Base-by-base conservation (phyloP, 2,797 vertebrate species). In the Sebastes taczanowskii region DNA sequence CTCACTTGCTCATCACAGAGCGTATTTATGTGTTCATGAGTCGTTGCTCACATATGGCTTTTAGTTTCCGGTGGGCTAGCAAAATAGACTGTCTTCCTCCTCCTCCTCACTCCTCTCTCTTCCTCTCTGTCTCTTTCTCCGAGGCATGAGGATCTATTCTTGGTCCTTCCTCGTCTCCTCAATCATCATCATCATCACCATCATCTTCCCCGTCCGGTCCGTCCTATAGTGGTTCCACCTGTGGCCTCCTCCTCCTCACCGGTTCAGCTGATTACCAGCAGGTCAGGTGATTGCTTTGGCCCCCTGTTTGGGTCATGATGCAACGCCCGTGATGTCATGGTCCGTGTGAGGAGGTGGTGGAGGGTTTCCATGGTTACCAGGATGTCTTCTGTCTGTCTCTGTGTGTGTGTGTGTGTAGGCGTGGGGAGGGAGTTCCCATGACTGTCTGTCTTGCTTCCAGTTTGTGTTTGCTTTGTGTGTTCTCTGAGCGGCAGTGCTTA, bases 331-430 rank as follows among this genome's bases (percentile, higher is more conserved):
- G 91, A 90, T 93, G 91, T 94, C 92, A 94, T 69, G 2, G 4
- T 82, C 74, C 2, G 3, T 82, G 72, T 56, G 68, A 53, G 80
- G 79, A 89, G 83, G 87, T 74, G 83, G 88, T 73, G 83, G 85
- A 71, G 76, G 78, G 93, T 95, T 95, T 90, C 95, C 92, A 95
- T 95, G 92, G 94, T 90, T 88, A 95, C 95, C 71, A 70, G 83
- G 78, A 85, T 88, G 82, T 89, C 86, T 74, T 72, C 56, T 58
- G 62, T 74, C 8, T 78, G 49, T 77, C 6, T 64, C 10, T 2
- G 58, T 70, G 56, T 78, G 7, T 60, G 74, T 80, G 70, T 10
- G 2, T 42, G 38, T 42, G 74, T 80, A 72, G 72, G 78, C 16
- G 74, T 86, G n/a, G 30, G 30, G 73, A 81, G 63, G 87, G 85